phyloP scores from a whole-genome alignment of 2,113 vertebrate genomes.

The Chauna torquata region DNA sequence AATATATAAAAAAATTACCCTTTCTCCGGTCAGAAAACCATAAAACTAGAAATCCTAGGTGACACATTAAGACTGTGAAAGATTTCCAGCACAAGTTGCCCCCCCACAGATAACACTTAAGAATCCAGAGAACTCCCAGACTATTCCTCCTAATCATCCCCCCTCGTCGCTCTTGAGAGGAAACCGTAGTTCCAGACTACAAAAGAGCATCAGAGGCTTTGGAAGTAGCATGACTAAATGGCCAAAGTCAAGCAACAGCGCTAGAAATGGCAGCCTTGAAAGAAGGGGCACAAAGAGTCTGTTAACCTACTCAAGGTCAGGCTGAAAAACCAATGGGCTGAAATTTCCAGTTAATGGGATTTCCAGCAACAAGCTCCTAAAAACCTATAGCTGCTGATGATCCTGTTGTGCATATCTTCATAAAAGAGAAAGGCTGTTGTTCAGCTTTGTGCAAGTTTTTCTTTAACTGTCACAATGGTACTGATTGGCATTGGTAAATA shows the following conservation, averaged over 20 bases:
- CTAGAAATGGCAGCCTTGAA: background rate
- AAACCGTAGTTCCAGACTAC: background rate
- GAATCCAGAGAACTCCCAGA: background rate
- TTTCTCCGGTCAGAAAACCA: background rate
- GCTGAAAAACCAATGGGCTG: background rate
- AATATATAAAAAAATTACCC: background rate
- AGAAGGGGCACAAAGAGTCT: background rate
- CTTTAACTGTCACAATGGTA: background rate
- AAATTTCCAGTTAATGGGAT: conserved; percentile 4
- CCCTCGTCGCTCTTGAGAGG: background rate
- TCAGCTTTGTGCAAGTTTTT: background rate
- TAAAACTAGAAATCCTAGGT: background rate
- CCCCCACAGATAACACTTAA: background rate
- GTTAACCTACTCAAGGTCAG: background rate
- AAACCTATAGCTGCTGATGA: background rate
- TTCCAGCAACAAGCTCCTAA: background rate
- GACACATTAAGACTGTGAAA: background rate
- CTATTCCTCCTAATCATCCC: background rate
- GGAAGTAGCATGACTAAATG: background rate
- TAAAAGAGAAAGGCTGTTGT: background rate
- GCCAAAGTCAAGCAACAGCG: background rate
- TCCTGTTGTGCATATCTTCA: background rate
- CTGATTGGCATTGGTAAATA: background rate
- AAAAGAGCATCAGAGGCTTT: background rate
- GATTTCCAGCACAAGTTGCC: background rate